Evolutionary conservation across 2,888 invertebrate genomes (phyloP), one percentile per base, ranked within the genome.

Genomic region (Metacarcinus magister): DNA sequence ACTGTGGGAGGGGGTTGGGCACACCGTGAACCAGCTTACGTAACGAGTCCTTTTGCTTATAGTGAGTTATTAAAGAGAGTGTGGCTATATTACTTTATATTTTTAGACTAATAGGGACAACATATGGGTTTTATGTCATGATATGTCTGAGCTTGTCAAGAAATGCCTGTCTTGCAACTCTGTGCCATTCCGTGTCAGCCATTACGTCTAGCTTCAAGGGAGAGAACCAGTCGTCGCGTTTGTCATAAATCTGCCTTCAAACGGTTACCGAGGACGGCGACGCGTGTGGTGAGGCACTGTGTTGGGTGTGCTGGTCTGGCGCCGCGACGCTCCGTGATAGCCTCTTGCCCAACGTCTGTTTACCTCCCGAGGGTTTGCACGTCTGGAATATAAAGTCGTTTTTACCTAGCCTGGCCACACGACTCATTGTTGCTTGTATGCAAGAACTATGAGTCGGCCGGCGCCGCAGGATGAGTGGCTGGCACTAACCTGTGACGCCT

Each of bases 341-440:
- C 8, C 28, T 75, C n/a, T 28, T 91, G 46, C 91, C 91, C 54
- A 16, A 10, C 3, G 87, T 87, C 87, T 87, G 87, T 87, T 87
- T 87, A 87, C 87, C 87, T 87, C 87, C 87, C 87, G 87, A 39
- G 87, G 39, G 87, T 87, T 87, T 87, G 39, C 39, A 87, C 32
- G 87, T 87, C 8, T 87, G 87, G 39, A 87, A 87, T 39, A 39
- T 87, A 32, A 39, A 39, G 39, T 2, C 87, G 3, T 16, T 87
- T 87, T 87, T 87, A 87, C 16, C 39, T 16, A 10, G 13, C 3
- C 19, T n/a, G 4, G 19, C 39, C 87, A 39, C 10, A 39, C 32
- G 39, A 13, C 16, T 39, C n/a, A 28, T 28, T 75, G 75, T 75
- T 75, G 75, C 75, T 75, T 75, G 75, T 75, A 23, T 75, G n/a